A percentile compares a stretch with the other conserved stretches of the same genome.
Conservation (phyloP, 2,113 vertebrate genomes). For the Coracopsis vasa region DNA sequence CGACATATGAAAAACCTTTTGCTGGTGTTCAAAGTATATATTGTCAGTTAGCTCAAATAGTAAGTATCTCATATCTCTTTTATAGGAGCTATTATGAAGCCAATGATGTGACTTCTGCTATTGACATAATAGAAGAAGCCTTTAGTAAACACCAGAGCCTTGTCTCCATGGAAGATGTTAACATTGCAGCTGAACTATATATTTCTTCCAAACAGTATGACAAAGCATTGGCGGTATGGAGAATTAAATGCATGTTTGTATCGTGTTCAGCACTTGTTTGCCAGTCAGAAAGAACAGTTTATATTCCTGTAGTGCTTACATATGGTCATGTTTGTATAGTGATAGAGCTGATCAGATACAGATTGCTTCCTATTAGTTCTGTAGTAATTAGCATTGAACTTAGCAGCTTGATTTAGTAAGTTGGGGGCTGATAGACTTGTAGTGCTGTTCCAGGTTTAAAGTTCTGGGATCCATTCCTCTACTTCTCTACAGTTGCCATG, state of each 20-base stretch:
- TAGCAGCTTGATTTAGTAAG: not conserved
- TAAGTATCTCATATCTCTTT: not conserved
- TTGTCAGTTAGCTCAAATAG: not conserved
- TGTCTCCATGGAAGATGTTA: constrained; percentile 89
- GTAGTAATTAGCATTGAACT: not conserved
- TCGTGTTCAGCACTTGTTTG: not conserved
- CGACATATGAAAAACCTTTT: not conserved
- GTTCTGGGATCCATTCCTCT: not conserved
- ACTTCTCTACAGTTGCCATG: not conserved
- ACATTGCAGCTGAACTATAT: constrained; percentile 92
- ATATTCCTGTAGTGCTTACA: not conserved
- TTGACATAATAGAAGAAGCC: constrained; percentile 90
- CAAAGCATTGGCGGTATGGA: constrained; percentile 87
- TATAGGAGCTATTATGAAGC: constrained; percentile 94
- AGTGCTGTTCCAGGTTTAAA: not conserved
- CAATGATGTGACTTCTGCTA: constrained; percentile 86
- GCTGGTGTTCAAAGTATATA: accelerated
- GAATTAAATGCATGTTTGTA: not conserved
- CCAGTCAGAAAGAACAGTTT: not conserved
- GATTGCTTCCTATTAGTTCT: not conserved
- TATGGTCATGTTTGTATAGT: not conserved
- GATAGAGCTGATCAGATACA: not conserved
- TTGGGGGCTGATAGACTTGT: not conserved
- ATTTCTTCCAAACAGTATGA: constrained; percentile 88
- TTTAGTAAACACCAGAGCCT: constrained; percentile 86